Percentiles rank a stretch among this genome's conserved stretches.
These are phyloP conservation scores for Cinara cedri DNA, from an alignment of 2,888 invertebrate genomes.

Conservation along the genomic window DNA sequence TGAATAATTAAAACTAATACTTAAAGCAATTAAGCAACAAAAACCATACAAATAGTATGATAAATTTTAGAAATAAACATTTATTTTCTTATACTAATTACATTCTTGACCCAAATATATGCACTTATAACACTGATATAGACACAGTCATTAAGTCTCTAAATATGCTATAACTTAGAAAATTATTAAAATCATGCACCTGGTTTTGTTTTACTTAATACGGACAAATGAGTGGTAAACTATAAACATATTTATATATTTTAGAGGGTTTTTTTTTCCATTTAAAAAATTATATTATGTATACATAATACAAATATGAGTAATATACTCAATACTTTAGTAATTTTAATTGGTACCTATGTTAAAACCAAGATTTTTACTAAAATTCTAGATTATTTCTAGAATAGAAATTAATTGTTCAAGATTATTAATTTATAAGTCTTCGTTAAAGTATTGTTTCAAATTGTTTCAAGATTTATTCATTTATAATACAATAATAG, in stretches of 20 bases:
- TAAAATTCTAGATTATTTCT: slow-evolving; percentile 7
- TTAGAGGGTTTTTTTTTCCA: background rate
- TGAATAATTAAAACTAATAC: background rate
- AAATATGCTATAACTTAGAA: background rate
- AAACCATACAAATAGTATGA: background rate
- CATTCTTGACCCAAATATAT: slow-evolving; percentile 6
- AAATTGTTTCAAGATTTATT: background rate
- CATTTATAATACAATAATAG: background rate
- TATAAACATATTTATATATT: background rate
- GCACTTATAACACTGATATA: background rate
- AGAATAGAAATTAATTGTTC: too few species aligned
- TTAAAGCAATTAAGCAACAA: slow-evolving; percentile 32
- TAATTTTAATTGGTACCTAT: background rate
- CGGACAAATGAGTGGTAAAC: background rate
- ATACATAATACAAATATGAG: slow-evolving; percentile 1
- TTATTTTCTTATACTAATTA: slow-evolving; percentile 3
- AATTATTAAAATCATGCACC: background rate
- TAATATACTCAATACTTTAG: too few species aligned
- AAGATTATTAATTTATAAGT: too few species aligned
- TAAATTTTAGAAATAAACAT: background rate
- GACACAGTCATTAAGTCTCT: background rate
- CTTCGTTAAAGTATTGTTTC: background rate
- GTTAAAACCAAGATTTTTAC: background rate
- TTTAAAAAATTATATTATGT: background rate
- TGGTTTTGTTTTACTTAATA: background rate